Evolutionary conservation across 2,888 invertebrate species (phyloP), one percentile per base, ranked within the genome.

Genomic region (Pseudoips prasinana): DNA sequence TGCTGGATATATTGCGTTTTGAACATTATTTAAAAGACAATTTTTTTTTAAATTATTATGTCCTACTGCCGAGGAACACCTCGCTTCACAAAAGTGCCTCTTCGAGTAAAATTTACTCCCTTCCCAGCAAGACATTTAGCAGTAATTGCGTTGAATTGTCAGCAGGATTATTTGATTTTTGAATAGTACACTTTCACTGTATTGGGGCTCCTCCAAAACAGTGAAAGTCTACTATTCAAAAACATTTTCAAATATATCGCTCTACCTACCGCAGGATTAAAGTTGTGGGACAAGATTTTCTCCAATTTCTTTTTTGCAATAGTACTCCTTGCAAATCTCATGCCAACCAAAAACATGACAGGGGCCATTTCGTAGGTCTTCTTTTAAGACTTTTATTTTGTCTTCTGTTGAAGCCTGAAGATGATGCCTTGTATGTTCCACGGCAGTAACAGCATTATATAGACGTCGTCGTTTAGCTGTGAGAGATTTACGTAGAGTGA

Each of bases 61-160:
- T n/a, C n/a, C n/a, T n/a, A 17, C 26, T 26, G 28, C 28, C 3
- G 8, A 1, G 22, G 1, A 22, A 14, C 29, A 29, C 3, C 29
- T 10, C n/a, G 2, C 14, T 14, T 29, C 29, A 8, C 22, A 29
- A 8, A 1, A n/a, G 1, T 11, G 14, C 14, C 29, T n/a, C n/a
- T n/a, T 1, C 10, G 4, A n/a, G 28, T 2, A 22, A 20, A 28
- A 7, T 22, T 28, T n/a, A 28, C 22, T 20, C 20, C 2, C 10
- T 28, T 28, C n/a, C 28, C 28, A 10, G 20, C 28, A 20, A 28
- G 20, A 8, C 22, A 29, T 7, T 29, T 29, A 5, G 29, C 29
- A 8, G 22, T 14, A 1, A 29, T 25, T 14, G 14, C 7, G n/a
- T 25, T 25, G 8, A 25, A 25, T 3, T 25, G 2, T 29, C 29